A percentile compares a stretch with the other conserved stretches of the same genome.
Conservation (phyloP, 2,888 invertebrate genomes). For the Helleia helle region DNA sequence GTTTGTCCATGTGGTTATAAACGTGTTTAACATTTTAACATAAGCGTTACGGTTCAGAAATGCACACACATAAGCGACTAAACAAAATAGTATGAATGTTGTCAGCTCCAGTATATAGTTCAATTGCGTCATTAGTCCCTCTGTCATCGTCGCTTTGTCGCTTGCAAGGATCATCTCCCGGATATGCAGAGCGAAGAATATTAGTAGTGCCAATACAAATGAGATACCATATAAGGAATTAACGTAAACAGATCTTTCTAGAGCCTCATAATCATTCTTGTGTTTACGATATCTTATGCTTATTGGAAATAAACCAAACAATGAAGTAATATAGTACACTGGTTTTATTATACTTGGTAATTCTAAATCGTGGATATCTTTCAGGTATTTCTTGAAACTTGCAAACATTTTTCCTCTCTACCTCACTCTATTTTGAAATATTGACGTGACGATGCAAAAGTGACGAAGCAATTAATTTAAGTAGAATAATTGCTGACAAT, state of each 20-base stretch:
- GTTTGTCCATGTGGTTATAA: conserved; percentile 31
- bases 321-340: conserved; percentile 22
- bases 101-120: conserved; percentile 47
- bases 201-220: conserved; percentile 27
- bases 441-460: too few relatives aligned
- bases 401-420: too few relatives aligned
- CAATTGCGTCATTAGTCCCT: conserved; percentile 38
- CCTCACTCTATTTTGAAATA: too few relatives aligned
- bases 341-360: conserved; percentile 22
- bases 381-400: conserved; percentile 16
- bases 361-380: not conserved
- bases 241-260: conserved; percentile 39
- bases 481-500: too few relatives aligned
- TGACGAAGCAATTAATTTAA: too few relatives aligned
- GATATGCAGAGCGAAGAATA: conserved; percentile 37
- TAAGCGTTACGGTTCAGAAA: conserved; percentile 36
- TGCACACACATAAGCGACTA: conserved; percentile 34
- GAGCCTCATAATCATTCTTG: conserved; percentile 25
- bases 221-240: conserved; percentile 38
- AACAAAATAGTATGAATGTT: conserved; percentile 27
- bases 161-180: conserved; percentile 28
- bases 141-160: conserved; percentile 31
- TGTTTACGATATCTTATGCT: conserved; percentile 23
- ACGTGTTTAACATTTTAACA: conserved; percentile 38
- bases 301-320: conserved; percentile 28